Base-by-base conservation (phyloP, 2,888 invertebrate genomes). In the Nomada ruficornis region DNA sequence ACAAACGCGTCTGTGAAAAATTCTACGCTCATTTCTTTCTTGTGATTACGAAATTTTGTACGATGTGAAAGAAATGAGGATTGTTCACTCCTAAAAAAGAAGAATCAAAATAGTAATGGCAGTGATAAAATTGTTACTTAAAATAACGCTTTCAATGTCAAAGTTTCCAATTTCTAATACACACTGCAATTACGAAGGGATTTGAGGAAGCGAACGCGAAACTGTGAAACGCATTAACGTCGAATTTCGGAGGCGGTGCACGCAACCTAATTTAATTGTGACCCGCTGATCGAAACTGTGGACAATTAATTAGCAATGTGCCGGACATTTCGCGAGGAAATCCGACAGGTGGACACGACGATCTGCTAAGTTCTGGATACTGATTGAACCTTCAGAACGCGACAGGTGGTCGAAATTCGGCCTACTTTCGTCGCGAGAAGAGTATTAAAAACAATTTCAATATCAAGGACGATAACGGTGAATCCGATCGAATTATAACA, bases 281-380 rank as follows among this genome's bases (percentile, higher is more conserved):
- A 55, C 71, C n/a, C 36, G 52, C 63, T 47, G 77, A 84, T 84
- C 84, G 72, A 80, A 77, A 36, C 77, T 70, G 70, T 71, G 84
- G 77, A 74, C 77, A 84, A 84, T 84, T 84, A 84, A 84, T 84
- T 84, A 84, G 67, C 80, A 42, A 77, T 69, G 76, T 55, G 65
- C 47, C 70, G 60, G 80, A 80, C 80, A 63, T 80, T 77, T 75
- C 78, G 71, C 71, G 83, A 78, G 74, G 74, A 82, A 77, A 83
- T 83, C 77, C 78, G 83, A 82, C 83, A 82, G 73, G 83, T 77
- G 77, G 83, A 82, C 82, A 71, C 23, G 63, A 42, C 59, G 42
- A 60, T 52, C 26, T 55, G 81, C 57, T 57, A 55, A 70, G 50
- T 62, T 59, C 73, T 77, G 82, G 67, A 23, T 65, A 74, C 65